phyloP scores from a whole-genome alignment of 2,113 vertebrate genomes.

The Herpailurus yagouaroundi region DNA sequence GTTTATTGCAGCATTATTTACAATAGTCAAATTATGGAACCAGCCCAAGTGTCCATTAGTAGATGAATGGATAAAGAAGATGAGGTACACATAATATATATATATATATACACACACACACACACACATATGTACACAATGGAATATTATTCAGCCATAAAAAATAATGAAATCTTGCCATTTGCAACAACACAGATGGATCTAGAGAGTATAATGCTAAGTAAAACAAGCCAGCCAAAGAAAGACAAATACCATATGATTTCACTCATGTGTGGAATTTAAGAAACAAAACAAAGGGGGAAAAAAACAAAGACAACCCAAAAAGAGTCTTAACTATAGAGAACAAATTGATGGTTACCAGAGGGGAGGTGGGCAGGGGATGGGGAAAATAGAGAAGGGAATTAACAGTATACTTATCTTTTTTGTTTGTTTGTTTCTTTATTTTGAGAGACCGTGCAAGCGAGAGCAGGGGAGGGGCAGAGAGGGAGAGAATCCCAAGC shows the following conservation, averaged over 20 bases:
- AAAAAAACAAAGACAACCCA: background rate
- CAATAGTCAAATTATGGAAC: background rate
- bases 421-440: too few species aligned
- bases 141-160: background rate
- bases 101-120: too few species aligned
- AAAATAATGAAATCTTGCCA: background rate
- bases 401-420: background rate
- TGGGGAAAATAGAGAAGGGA: background rate
- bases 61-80: background rate
- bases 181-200: background rate
- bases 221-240: background rate
- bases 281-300: background rate
- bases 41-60: background rate
- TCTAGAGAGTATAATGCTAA: background rate
- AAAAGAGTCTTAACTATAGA: background rate
- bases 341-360: background rate
- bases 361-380: background rate
- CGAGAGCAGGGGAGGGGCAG: too few species aligned
- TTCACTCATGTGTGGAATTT: background rate
- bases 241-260: background rate
- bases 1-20: background rate
- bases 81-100: too few species aligned
- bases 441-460: too few species aligned
- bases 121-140: background rate
- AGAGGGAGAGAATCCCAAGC: too few species aligned